Base-by-base conservation (phyloP, 1,140 invertebrate species). In the Yoshiicerus persimilis region DNA sequence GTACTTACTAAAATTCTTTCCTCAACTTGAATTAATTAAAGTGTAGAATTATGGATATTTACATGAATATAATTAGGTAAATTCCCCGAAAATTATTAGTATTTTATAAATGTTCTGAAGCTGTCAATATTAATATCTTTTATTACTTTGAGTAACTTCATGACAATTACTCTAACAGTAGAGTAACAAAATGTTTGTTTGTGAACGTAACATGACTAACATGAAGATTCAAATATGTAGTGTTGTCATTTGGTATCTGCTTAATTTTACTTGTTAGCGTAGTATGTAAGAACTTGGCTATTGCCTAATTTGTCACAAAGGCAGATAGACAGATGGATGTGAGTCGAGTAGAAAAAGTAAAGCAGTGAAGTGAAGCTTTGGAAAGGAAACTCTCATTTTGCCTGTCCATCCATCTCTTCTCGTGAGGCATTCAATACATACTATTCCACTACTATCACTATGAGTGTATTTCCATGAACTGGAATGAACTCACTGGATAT, bases 271-370 rank as follows among this genome's bases (percentile, higher is more conserved):
- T 66, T 75, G 70, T 34, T 41, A 75, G 70, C 27, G 16, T 20
- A 38, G 20, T 39, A 20, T 39, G 36, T 4, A 30, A 84, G 27
- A 64, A 62, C 4, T 6, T 80, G 70, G 34, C 86, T 87, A 89
- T 89, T 87, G 86, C 86, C 86, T 87, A 89, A 89, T 87, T 89
- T 89, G 88, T 89, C 88, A 89, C 77, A 89, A 84, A 85, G 38
- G 39, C 47, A 87, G 86, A 87, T 66, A 89, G 86, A 89, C 86
- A 87, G 86, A 89, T 89, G 88, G 86, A 89, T 87, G 88, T 88
- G 34, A 88, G 87, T 88, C 77, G 87, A 85, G 83, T 32, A 84
- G 83, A 85, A 56, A 88, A 86, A 86, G 84, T 88, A 80, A 62
- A 62, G 84, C 64, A 88, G 84, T 77, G 87, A 88, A 34, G 10